These are phyloP conservation scores for Platycnemis pennipes DNA, from an alignment of 2,888 invertebrate genomes.

Conservation along the genomic window DNA sequence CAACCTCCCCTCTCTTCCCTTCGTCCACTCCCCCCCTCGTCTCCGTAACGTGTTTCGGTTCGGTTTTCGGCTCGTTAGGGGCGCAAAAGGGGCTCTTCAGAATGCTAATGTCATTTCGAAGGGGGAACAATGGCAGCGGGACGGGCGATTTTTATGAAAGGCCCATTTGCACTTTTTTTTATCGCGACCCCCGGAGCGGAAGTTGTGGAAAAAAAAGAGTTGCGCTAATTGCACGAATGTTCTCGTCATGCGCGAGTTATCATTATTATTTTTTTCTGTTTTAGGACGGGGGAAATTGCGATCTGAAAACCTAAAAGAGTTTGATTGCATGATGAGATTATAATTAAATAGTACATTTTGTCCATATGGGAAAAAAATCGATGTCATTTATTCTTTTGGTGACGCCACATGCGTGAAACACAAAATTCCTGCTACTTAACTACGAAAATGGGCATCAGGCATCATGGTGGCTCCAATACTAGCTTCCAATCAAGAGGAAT, in stretches of 20 bases:
- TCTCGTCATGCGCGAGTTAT: neutral
- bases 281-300: constrained; percentile 16
- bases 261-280: constrained; percentile 28
- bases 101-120: constrained; percentile 57
- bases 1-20: neutral
- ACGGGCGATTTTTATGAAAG: constrained; percentile 57
- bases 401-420: neutral
- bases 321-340: constrained; percentile 46
- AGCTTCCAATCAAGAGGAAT: too few species aligned
- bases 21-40: neutral
- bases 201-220: constrained; percentile 42
- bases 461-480: too few species aligned
- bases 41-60: constrained; percentile 48
- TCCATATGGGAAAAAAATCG: neutral
- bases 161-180: neutral
- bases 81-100: constrained; percentile 46
- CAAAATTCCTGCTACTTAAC: neutral
- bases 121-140: constrained; percentile 42
- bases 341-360: constrained; percentile 58
- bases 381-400: neutral
- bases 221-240: constrained; percentile 40
- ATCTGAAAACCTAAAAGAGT: constrained; percentile 46
- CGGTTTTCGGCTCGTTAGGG: constrained; percentile 63
- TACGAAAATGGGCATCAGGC: neutral
- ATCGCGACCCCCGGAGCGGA: neutral